Evolutionary conservation across 2,888 invertebrate species (phyloP), one percentile per base, ranked within the genome.

Genomic region (Eurytoma adleriae): DNA sequence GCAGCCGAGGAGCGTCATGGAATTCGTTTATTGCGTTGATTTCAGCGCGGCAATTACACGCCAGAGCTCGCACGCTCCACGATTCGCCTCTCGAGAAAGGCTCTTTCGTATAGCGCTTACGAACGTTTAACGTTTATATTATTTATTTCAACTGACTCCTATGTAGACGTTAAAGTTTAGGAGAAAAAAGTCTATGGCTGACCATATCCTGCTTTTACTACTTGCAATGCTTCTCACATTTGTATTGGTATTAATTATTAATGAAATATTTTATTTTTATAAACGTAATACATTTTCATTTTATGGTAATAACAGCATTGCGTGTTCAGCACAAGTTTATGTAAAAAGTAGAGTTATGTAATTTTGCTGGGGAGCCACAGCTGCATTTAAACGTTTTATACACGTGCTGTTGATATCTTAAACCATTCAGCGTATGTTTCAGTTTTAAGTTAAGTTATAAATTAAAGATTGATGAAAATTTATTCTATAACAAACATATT

Each of bases 21-120:
- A 74, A 74, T 74, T 74, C 74, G 54, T 74, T 74, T 66, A 74
- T 74, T 66, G 66, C 64, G 73, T 64, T 66, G 73, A 64, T 73
- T 73, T 40, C 73, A 56, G 30, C 50, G 50, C 27, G 16, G 71
- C 50, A 50, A 69, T 69, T 56, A 69, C 18, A 40, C 18, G 16
- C 4, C 2, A 40, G 40, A 40, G 40, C 40, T 40, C 40, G 40
- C 40, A 40, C 40, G 24, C 24, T 24, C 24, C 24, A 24, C 24
- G 4, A 40, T 40, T 40, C 40, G 40, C 40, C 40, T 40, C 40
- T 40, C 40, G 40, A 40, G 40, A 7, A 40, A 40, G 40, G 5
- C 40, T 40, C 40, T 40, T 40, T 7, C 7, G 40, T 13, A 61
- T 61, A 24, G 7, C 18, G 30, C 1, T 13, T 18, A 20, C 57